phyloP scores from a whole-genome alignment of 2,797 vertebrate genomes.

The Catharus ustulatus region DNA sequence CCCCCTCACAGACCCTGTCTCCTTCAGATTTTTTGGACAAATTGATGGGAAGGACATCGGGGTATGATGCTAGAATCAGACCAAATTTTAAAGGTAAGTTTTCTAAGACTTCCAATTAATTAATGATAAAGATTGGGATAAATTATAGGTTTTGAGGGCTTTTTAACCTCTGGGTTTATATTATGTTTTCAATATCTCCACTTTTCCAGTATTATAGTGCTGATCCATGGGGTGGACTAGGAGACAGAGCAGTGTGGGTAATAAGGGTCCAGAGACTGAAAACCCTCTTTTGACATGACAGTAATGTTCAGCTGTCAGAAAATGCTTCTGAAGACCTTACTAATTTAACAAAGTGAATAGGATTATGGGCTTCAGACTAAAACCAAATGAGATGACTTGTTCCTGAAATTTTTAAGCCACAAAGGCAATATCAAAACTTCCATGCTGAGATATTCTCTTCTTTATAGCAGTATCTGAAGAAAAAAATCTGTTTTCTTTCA shows the following conservation, averaged over 20 bases:
- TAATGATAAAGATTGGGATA: not conserved
- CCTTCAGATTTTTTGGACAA: slow-evolving; percentile 99
- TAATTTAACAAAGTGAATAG: not conserved
- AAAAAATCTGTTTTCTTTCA: not conserved
- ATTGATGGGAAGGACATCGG: slow-evolving; percentile 97
- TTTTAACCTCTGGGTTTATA: not conserved
- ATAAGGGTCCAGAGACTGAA: not conserved
- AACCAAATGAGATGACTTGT: not conserved
- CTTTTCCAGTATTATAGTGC: not conserved
- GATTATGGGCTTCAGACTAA: not conserved
- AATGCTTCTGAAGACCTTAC: not conserved
- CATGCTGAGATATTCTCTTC: not conserved
- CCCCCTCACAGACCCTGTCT: slow-evolving; percentile 89
- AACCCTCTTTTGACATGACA: not conserved
- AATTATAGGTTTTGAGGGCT: not conserved
- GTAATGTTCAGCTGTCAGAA: not conserved
- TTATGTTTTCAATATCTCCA: not conserved
- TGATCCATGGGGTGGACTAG: not conserved
- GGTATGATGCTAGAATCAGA: slow-evolving; percentile 97
- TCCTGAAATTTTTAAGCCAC: not conserved
- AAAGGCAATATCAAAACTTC: not conserved
- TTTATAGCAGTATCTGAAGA: not conserved
- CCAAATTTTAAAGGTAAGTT: slow-evolving; percentile 98
- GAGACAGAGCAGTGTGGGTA: not conserved
- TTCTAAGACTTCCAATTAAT: slow-evolving; percentile 16